Conservation (phyloP, 2,113 vertebrate genomes). For the Acrocephalus kingi region DNA sequence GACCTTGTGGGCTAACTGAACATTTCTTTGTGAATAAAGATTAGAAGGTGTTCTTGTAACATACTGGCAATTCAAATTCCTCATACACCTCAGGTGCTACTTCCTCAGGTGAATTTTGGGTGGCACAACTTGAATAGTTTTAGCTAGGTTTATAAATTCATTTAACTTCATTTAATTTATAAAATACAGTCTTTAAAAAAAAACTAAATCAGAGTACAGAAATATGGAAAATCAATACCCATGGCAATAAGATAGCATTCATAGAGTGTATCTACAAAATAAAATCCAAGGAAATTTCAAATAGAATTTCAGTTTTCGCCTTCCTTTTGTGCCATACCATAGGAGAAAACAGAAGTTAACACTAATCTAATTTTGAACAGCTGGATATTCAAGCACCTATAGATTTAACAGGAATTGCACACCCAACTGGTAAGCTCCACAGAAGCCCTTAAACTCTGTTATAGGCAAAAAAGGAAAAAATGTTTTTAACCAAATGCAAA, state of each 20-base stretch:
- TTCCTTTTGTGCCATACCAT: neutral
- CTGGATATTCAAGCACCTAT: neutral
- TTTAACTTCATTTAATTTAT: neutral
- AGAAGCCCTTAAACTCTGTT: neutral
- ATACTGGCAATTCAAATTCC: neutral
- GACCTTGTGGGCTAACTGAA: neutral
- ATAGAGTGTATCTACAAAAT: neutral
- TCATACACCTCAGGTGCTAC: neutral
- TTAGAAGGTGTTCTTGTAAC: neutral
- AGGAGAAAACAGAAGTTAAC: neutral
- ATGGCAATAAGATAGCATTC: neutral
- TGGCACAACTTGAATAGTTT: neutral
- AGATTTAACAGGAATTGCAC: neutral
- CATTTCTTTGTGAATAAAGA: neutral
- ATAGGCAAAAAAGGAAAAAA: neutral
- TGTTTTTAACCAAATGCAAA: neutral
- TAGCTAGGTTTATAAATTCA: neutral
- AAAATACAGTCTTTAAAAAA: neutral
- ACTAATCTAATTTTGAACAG: neutral
- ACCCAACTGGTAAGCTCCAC: neutral
- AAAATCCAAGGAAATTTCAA: slow-evolving; percentile 12
- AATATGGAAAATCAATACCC: neutral
- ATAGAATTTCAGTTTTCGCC: neutral
- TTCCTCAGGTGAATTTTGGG: neutral
- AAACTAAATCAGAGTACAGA: neutral